Evolutionary conservation across 2,113 vertebrate genomes (phyloP), one percentile per base, ranked within the genome.

Genomic region (Chascanopsetta lugubris): DNA sequence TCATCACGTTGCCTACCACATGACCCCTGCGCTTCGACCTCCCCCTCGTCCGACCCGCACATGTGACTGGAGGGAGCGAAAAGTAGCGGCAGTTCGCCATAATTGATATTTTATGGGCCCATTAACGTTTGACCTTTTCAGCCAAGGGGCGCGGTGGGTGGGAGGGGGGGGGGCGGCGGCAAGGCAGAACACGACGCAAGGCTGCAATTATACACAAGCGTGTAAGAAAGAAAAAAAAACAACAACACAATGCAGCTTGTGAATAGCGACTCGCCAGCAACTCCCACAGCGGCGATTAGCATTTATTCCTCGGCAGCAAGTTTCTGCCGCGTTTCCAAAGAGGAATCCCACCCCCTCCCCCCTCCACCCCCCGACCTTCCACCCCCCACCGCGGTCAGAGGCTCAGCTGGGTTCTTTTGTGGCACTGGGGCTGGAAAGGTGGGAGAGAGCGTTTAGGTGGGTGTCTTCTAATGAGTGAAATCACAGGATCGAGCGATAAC

Each of bases 401-500:
- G 29, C 69, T 54, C 55, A 22, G 40, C 20, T n/a, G 60, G 58
- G 38, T 46, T 58, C 46, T 71, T 55, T 68, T 43, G 38, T 58
- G 45, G 15, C n/a, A 36, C 32, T 13, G 2, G n/a, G 45, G 8
- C 38, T 62, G 65, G 26, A 48, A 64, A 59, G 53, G 55, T 38
- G 45, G 72, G 46, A 5, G 46, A 5, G 50, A 46, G 57, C 2
- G 1, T 72, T 45, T 69, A 30, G 62, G 65, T 66, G 65, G 75
- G 77, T 24, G 18, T 77, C 59, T 57, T 46, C 50, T 38, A 59
- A 51, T 13, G 1, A 49, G 34, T 45, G n/a, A 68, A 81, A 83
- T 84, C 75, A 81, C 48, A 83, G 69, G 67, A 50, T 60, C 8
- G 25, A 78, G 59, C 1, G 32, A 20, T 51, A 65, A 68, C 32